Evolutionary conservation across 2,797 vertebrate genomes (phyloP).

Genomic region (Cossypha heuglini): DNA sequence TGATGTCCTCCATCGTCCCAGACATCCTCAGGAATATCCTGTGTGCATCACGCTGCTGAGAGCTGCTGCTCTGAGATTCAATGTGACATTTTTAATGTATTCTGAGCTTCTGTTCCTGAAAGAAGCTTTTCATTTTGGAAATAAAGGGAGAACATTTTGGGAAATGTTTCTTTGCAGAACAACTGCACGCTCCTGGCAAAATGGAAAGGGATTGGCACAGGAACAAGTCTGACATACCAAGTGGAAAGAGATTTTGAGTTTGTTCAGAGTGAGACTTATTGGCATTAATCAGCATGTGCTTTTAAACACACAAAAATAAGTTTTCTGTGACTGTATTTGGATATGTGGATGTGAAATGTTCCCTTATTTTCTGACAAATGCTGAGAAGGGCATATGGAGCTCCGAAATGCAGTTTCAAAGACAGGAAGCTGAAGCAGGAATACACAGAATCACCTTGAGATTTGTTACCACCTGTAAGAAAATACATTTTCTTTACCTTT

Average conservation of each 20-base stretch:
- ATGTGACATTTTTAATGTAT: conserved; percentile 37
- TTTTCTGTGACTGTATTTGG: conserved; percentile 19
- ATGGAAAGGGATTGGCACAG: background rate
- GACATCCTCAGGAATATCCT: background rate
- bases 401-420: background rate
- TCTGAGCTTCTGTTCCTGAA: background rate
- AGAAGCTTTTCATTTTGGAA: conserved; percentile 26
- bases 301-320: conserved; percentile 16
- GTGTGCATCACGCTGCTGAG: background rate
- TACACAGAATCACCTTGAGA: background rate
- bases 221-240: background rate
- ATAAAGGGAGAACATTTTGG: background rate
- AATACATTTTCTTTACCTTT: background rate
- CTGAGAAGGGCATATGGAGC: background rate
- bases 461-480: background rate
- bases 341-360: conserved; percentile 29
- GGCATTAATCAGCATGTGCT: conserved; percentile 48
- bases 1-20: background rate
- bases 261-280: conserved; percentile 15
- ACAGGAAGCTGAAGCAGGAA: background rate
- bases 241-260: conserved; percentile 46
- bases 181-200: background rate
- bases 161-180: background rate
- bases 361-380: background rate
- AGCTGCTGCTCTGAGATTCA: background rate